Conservation (phyloP, 2,888 invertebrate genomes). For the Mellilla xanthometata region DNA sequence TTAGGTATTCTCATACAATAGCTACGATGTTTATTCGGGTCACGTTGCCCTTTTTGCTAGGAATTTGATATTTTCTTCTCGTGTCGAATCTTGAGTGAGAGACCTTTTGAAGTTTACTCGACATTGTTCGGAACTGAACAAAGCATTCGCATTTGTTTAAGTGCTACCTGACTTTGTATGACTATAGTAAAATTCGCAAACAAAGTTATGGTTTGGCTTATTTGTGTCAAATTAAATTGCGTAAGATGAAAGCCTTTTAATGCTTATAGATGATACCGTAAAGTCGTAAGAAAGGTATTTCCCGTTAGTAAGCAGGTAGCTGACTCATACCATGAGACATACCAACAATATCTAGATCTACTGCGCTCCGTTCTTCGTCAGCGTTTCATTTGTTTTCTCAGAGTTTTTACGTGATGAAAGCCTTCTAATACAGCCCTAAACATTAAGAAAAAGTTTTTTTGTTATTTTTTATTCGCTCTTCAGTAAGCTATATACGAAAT, state of each 20-base stretch:
- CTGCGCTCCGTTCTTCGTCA: background rate
- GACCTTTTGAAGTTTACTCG: constrained; percentile 10
- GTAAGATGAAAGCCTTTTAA: constrained; percentile 10
- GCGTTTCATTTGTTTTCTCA: background rate
- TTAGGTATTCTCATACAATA: constrained; percentile 23
- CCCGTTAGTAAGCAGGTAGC: constrained; percentile 16
- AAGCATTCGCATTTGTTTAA: constrained; percentile 4
- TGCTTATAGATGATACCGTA: too few species aligned
- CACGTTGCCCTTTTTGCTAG: constrained; percentile 26
- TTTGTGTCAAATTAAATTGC: constrained; percentile 16
- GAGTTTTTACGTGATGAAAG: too few species aligned
- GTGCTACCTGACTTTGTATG: constrained; percentile 7
- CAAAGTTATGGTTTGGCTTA: constrained; percentile 8
- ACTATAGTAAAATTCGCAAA: constrained; percentile 12
- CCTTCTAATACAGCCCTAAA: too few species aligned
- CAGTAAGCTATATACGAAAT: too few species aligned
- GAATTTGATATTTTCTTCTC: constrained; percentile 21
- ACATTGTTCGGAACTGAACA: constrained; percentile 14
- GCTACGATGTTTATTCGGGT: constrained; percentile 22
- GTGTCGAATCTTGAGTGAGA: background rate
- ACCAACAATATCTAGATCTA: too few species aligned
- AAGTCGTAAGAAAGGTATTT: constrained; percentile 13
- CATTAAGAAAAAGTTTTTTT: too few species aligned
- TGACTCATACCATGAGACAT: constrained; percentile 17
- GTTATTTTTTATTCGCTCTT: too few species aligned